phyloP scores from a whole-genome alignment of 1,140 invertebrate genomes.

The Nephila pilipes region DNA sequence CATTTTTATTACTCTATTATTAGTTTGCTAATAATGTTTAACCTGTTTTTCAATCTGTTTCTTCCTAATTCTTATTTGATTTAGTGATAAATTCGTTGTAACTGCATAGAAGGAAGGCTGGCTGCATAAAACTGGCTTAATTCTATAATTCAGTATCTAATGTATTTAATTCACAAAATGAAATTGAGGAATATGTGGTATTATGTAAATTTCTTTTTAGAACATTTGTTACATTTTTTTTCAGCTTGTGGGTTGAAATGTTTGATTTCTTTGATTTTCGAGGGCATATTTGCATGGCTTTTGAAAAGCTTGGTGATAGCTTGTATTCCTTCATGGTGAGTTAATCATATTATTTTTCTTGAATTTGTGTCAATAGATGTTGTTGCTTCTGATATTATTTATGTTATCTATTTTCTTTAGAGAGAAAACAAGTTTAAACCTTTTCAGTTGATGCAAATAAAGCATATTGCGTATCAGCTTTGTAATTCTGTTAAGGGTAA shows the following conservation, averaged over 20 bases:
- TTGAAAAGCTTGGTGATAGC: conserved; percentile 99
- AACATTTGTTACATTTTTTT: no score
- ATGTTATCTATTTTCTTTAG: conserved; percentile 86
- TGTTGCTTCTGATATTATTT: not conserved
- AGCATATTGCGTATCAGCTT: conserved; percentile 98
- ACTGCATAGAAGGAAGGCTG: no score
- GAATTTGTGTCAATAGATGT: not conserved
- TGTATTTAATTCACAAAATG: no score
- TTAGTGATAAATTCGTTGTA: no score
- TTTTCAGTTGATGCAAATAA: conserved; percentile 97
- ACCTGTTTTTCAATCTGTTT: no score
- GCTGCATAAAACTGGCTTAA: no score
- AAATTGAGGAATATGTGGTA: no score
- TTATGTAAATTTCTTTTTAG: no score
- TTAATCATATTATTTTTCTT: not conserved
- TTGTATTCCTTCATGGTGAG: conserved; percentile 99
- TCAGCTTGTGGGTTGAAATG: conserved; percentile 96
- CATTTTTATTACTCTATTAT: no score
- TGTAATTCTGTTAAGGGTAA: conserved; percentile 96
- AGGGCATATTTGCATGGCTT: conserved; percentile 99
- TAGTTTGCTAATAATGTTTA: no score
- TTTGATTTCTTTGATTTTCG: conserved; percentile 99
- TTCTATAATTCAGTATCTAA: no score
- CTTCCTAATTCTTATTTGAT: no score
- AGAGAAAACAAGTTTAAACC: conserved; percentile 99